phyloP scores from a whole-genome alignment of 1,140 invertebrate genomes.

The Megathymus violae region DNA sequence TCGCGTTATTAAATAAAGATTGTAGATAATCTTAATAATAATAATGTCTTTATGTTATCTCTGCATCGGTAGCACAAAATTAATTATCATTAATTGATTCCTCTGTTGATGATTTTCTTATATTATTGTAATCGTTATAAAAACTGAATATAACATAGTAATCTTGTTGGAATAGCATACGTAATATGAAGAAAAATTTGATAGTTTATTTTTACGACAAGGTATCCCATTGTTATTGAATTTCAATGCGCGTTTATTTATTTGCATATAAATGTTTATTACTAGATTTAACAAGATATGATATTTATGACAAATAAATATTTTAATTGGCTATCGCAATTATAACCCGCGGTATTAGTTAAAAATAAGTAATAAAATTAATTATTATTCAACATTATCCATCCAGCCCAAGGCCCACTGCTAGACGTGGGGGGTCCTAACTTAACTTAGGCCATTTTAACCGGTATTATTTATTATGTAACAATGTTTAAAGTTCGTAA shows the following conservation, averaged over 20 bases:
- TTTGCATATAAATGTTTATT: not conserved
- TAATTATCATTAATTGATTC: constrained; percentile 23
- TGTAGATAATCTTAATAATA: no score
- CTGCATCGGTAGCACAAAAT: constrained; percentile 27
- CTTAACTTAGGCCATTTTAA: no score
- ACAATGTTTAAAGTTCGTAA: no score
- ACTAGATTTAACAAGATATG: not conserved
- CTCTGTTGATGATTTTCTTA: not conserved
- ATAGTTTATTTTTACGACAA: not conserved
- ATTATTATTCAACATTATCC: not conserved
- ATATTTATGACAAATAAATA: no score
- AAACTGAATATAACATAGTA: not conserved
- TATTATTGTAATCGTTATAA: not conserved
- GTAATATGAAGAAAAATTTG: not conserved
- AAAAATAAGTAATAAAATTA: not conserved
- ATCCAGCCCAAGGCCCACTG: not conserved
- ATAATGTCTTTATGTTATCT: constrained; percentile 38
- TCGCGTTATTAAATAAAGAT: constrained; percentile 34
- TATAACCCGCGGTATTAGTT: no score
- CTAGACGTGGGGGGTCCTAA: not conserved
- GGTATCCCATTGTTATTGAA: not conserved
- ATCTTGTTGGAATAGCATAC: not conserved
- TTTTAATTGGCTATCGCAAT: no score
- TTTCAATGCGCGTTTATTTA: not conserved
- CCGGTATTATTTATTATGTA: no score